phyloP scores from a whole-genome alignment of 2,113 vertebrate genomes.

The Sigmodon hispidus region DNA sequence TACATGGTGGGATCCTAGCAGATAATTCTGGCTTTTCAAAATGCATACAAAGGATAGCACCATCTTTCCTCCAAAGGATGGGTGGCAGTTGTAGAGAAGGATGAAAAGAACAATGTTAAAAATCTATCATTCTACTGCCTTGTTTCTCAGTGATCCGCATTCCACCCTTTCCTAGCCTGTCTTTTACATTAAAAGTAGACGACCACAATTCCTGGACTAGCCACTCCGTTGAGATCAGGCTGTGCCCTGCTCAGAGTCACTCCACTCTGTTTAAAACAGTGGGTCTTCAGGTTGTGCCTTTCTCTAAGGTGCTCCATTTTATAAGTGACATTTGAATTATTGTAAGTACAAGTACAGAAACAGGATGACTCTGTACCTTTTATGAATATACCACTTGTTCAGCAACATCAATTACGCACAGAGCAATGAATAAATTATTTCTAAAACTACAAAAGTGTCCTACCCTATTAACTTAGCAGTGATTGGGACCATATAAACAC shows the following conservation, averaged over 20 bases:
- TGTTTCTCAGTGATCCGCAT: not conserved
- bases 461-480: no score
- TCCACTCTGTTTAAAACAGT: not conserved
- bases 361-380: not conserved
- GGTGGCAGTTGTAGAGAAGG: not conserved
- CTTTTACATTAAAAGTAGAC: not conserved
- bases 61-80: not conserved
- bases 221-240: not conserved
- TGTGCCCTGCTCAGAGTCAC: not conserved
- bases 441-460: not conserved
- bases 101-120: not conserved
- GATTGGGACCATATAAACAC: not conserved
- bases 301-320: not conserved
- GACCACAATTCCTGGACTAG: not conserved
- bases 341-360: not conserved
- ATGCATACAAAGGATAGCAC: not conserved
- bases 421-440: not conserved
- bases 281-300: not conserved
- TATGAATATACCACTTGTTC: not conserved
- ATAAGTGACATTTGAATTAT: not conserved
- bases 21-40: not conserved
- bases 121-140: not conserved
- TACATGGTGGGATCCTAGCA: not conserved
- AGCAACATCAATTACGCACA: not conserved
- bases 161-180: not conserved